Conservation (phyloP, 2,888 invertebrate species). For the Thelaira solivaga region DNA sequence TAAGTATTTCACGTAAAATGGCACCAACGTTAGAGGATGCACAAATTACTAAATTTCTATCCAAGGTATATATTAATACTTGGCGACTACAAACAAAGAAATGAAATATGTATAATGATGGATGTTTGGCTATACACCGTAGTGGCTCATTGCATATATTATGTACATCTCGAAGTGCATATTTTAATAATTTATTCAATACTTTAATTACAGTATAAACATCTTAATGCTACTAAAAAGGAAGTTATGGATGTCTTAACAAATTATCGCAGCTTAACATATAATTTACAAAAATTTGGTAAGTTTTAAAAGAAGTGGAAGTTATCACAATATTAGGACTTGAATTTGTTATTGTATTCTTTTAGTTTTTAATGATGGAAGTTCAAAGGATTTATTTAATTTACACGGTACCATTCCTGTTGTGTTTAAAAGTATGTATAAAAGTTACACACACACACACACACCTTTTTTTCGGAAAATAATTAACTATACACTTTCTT, state of each 20-base stretch:
- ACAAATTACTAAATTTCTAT: slow-evolving; percentile 78
- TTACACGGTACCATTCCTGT: slow-evolving; percentile 96
- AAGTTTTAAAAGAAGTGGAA: slow-evolving; percentile 70
- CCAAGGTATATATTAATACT: slow-evolving; percentile 75
- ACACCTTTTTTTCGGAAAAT: no score
- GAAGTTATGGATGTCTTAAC: slow-evolving; percentile 83
- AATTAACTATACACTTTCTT: neutral
- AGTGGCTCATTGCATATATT: slow-evolving; percentile 13
- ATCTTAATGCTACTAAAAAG: slow-evolving; percentile 82
- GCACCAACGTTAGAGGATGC: slow-evolving; percentile 77
- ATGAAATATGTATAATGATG: neutral
- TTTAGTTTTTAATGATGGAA: slow-evolving; percentile 93
- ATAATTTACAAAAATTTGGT: slow-evolving; percentile 84
- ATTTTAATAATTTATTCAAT: neutral
- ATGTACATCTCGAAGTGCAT: no score
- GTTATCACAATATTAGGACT: neutral
- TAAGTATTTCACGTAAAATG: slow-evolving; percentile 58
- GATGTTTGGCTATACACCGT: neutral
- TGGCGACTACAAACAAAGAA: neutral
- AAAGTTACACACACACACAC: no score
- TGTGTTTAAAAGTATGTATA: slow-evolving; percentile 85
- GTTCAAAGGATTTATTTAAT: slow-evolving; percentile 87
- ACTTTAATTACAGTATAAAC: slow-evolving; percentile 80
- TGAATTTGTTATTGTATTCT: neutral
- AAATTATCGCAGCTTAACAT: slow-evolving; percentile 82